phyloP scores from a whole-genome alignment of 2,113 vertebrate genomes.

The Alouatta palliata region DNA sequence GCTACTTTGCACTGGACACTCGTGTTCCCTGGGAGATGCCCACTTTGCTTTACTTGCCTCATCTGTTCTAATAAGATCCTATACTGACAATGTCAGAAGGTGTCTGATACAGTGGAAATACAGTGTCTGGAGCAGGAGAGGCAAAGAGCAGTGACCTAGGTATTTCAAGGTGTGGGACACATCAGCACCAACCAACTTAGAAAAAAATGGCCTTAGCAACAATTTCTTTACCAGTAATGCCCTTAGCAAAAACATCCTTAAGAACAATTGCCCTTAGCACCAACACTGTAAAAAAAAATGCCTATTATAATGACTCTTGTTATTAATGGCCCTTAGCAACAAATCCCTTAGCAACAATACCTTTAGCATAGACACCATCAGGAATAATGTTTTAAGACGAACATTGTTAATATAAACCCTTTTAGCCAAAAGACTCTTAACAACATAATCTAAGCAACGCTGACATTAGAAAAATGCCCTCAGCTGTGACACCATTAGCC shows the following conservation, averaged over 20 bases:
- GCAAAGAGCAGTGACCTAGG: not conserved
- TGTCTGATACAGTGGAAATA: not conserved
- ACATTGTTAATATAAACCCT: not conserved
- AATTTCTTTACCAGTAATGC: not conserved
- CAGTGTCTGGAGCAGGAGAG: not conserved
- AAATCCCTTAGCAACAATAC: not conserved
- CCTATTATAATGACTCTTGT: not conserved
- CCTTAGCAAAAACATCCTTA: not conserved
- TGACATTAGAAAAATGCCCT: not conserved
- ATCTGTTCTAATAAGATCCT: not conserved
- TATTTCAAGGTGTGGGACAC: not conserved
- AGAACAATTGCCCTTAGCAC: not conserved
- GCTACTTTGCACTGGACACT: not conserved
- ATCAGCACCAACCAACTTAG: not conserved
- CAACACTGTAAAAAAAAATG: not conserved
- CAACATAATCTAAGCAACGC: not conserved
- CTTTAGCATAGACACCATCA: not conserved
- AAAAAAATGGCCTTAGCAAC: not conserved
- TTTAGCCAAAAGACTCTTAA: not conserved
- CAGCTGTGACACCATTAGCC: too few species aligned
- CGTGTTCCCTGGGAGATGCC: not conserved
- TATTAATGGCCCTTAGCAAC: not conserved
- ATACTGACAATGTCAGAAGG: not conserved
- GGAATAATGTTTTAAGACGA: not conserved
- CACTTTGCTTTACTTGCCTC: not conserved